Conservation (phyloP, 2,888 invertebrate genomes). For the Lomographa bimaculata region DNA sequence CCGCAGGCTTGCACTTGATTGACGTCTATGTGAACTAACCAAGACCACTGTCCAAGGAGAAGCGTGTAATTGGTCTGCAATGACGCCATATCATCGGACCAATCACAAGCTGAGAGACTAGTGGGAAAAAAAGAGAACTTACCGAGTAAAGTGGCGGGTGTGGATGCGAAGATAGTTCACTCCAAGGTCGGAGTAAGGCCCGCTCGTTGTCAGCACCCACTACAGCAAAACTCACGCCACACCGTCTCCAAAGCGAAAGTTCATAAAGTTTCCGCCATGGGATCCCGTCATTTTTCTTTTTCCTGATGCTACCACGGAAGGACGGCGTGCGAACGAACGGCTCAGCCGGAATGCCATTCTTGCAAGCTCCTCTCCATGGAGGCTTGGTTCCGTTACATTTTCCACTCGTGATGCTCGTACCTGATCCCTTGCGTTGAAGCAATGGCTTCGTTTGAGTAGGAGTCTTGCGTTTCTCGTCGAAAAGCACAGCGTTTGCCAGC, state of each 20-base stretch:
- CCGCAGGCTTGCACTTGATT: slow-evolving; percentile 48
- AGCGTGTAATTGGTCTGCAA: slow-evolving; percentile 16
- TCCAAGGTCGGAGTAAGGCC: slow-evolving; percentile 68
- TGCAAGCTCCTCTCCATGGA: slow-evolving; percentile 72
- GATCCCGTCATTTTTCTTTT: slow-evolving; percentile 69
- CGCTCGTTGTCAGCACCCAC: slow-evolving; percentile 71
- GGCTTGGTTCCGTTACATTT: slow-evolving; percentile 65
- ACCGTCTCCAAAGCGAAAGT: slow-evolving; percentile 81
- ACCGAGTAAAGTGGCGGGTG: slow-evolving; percentile 62
- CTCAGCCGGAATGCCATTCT: slow-evolving; percentile 58
- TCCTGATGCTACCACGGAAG: slow-evolving; percentile 70
- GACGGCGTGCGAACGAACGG: slow-evolving; percentile 68
- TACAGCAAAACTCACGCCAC: slow-evolving; percentile 71
- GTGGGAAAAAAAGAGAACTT: slow-evolving; percentile 42
- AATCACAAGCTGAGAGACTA: neutral
- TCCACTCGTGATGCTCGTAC: slow-evolving; percentile 54
- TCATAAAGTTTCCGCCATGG: slow-evolving; percentile 83
- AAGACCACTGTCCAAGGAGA: slow-evolving; percentile 5
- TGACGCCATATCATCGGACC: slow-evolving; percentile 1
- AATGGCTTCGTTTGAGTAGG: slow-evolving; percentile 50
- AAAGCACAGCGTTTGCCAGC: slow-evolving; percentile 58
- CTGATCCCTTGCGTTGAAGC: slow-evolving; percentile 62
- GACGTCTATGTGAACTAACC: slow-evolving; percentile 36
- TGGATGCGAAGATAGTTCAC: slow-evolving; percentile 61
- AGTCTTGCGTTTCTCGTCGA: slow-evolving; percentile 68